Conservation (phyloP, 2,113 vertebrate genomes). For the Helogale parvula region DNA sequence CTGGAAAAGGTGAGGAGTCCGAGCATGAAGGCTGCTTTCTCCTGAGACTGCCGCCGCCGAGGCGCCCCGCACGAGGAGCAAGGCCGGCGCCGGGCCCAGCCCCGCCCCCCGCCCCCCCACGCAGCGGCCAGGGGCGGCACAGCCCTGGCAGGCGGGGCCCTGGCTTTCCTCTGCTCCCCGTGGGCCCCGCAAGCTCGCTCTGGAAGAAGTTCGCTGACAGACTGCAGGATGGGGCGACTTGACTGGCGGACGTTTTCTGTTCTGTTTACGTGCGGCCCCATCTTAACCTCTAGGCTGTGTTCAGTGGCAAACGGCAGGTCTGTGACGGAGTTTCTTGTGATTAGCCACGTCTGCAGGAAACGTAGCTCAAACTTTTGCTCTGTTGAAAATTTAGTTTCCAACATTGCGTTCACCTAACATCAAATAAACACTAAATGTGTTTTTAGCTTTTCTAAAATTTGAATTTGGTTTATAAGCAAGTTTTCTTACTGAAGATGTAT, state of each 20-base stretch:
- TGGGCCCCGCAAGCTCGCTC: background rate
- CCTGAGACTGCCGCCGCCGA: no score
- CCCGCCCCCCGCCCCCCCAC: no score
- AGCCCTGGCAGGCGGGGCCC: background rate
- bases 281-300: background rate
- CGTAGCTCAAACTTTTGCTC: background rate
- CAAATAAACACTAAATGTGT: background rate
- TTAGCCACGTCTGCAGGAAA: background rate
- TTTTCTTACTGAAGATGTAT: background rate
- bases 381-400: background rate
- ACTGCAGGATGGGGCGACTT: background rate
- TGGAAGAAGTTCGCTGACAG: background rate
- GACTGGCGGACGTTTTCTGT: background rate
- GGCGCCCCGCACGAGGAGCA: no score
- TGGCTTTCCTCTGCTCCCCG: no score
- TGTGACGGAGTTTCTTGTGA: background rate
- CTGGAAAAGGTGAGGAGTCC: no score
- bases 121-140: rapidly evolving
- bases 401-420: background rate
- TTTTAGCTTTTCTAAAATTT: background rate
- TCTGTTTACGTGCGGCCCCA: background rate
- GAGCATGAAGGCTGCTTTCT: no score
- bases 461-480: background rate
- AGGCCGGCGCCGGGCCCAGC: no score
- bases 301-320: background rate